Percentiles rank a stretch among this genome's conserved stretches.
phyloP scores from a whole-genome alignment of 1,140 invertebrate genomes.

The Pseudobourletiella spinata region DNA sequence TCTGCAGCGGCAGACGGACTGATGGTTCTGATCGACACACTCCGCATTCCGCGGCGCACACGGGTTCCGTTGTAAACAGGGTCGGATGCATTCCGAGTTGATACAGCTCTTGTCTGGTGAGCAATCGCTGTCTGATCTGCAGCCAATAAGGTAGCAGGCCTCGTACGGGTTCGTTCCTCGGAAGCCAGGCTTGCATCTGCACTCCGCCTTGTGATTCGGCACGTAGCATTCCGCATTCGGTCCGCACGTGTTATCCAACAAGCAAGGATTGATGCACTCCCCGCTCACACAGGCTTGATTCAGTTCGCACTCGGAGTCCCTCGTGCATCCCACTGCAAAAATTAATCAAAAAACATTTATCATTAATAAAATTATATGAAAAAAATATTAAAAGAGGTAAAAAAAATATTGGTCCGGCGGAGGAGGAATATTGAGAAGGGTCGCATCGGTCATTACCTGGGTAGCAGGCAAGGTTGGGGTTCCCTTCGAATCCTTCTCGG shows the following conservation, averaged over 20 bases:
- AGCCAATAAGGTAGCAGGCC: conserved; percentile 70
- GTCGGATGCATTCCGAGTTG: conserved; percentile 75
- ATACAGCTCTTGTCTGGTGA: conserved; percentile 71
- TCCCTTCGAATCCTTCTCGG: conserved; percentile 67
- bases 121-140: conserved; percentile 68
- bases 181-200: conserved; percentile 67
- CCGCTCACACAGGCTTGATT: conserved; percentile 72
- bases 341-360: conserved; percentile 4
- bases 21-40: conserved; percentile 69
- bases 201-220: conserved; percentile 61
- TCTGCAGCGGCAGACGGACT: conserved; percentile 72
- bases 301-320: conserved; percentile 66
- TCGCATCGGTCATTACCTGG: background rate
- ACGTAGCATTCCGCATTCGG: conserved; percentile 71
- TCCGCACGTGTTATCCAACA: conserved; percentile 68
- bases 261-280: conserved; percentile 73
- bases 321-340: conserved; percentile 11
- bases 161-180: conserved; percentile 63
- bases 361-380: too few relatives aligned
- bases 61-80: conserved; percentile 61
- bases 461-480: conserved; percentile 52
- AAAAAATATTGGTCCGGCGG: too few relatives aligned
- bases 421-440: too few relatives aligned
- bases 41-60: conserved; percentile 63
- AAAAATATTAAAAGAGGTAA: too few relatives aligned